Conservation (phyloP, 1,140 invertebrate genomes). For the Aradophagus sp. region DNA sequence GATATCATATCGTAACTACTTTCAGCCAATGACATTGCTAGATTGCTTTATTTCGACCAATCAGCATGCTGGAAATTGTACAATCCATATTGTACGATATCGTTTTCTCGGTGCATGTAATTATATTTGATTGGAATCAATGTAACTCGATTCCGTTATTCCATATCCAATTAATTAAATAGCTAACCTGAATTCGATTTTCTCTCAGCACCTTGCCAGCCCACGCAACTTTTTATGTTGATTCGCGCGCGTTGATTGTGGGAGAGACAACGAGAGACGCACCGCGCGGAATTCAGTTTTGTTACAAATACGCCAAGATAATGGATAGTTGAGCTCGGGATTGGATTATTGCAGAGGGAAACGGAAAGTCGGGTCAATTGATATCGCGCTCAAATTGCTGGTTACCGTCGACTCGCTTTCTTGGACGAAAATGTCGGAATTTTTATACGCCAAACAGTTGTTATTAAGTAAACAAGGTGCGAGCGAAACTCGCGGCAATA, state of each 20-base stretch:
- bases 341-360: slow-evolving; percentile 40
- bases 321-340: slow-evolving; percentile 41
- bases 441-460: slow-evolving; percentile 25
- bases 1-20: too few relatives aligned
- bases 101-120: too few relatives aligned
- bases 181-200: slow-evolving; percentile 17
- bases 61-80: too few relatives aligned
- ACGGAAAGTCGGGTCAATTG: slow-evolving; percentile 48
- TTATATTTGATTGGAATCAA: too few relatives aligned
- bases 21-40: too few relatives aligned
- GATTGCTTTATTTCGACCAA: too few relatives aligned
- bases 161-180: too few relatives aligned
- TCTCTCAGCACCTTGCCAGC: slow-evolving; percentile 17
- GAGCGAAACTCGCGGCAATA: too few relatives aligned
- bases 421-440: slow-evolving; percentile 33
- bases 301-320: slow-evolving; percentile 38
- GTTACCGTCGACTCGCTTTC: slow-evolving; percentile 31
- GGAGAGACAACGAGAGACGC: slow-evolving; percentile 29
- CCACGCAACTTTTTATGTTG: slow-evolving; percentile 48
- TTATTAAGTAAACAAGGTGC: slow-evolving; percentile 20
- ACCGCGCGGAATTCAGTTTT: slow-evolving; percentile 36
- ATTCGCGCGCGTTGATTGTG: slow-evolving; percentile 41
- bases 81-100: too few relatives aligned
- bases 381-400: slow-evolving; percentile 43
- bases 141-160: too few relatives aligned